These are phyloP conservation scores for Rhea americana DNA, from an alignment of 2,113 vertebrate species.

Conservation along the genomic window DNA sequence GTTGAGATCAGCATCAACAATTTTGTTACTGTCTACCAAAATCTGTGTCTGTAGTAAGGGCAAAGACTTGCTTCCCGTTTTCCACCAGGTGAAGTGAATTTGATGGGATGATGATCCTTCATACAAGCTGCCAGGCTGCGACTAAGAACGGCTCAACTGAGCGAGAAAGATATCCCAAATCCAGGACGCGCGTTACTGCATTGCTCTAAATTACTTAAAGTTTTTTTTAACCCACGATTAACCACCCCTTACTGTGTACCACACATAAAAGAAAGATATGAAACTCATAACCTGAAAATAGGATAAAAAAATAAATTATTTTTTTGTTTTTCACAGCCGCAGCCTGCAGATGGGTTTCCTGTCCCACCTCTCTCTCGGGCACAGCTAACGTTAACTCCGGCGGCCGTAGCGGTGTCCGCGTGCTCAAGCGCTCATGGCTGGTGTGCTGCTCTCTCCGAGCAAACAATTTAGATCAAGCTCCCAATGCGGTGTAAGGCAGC, in stretches of 20 bases:
- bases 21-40: background rate
- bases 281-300: background rate
- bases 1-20: background rate
- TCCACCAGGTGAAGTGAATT: background rate
- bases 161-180: background rate
- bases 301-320: fast-evolving
- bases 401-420: background rate
- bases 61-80: background rate
- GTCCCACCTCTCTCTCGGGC: background rate
- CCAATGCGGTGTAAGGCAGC: background rate
- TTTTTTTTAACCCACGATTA: background rate
- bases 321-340: background rate
- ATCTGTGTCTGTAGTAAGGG: background rate
- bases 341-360: background rate
- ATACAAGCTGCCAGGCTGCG: fast-evolving
- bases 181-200: fast-evolving
- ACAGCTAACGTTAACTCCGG: background rate
- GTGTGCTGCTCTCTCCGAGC: background rate
- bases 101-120: background rate
- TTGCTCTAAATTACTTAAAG: background rate
- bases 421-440: background rate
- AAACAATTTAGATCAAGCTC: fast-evolving
- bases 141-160: background rate
- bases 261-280: background rate
- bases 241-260: background rate